Evolutionary conservation across 2,888 invertebrate genomes (phyloP), one percentile per base, ranked within the genome.

Genomic region (Chironomus tentans): DNA sequence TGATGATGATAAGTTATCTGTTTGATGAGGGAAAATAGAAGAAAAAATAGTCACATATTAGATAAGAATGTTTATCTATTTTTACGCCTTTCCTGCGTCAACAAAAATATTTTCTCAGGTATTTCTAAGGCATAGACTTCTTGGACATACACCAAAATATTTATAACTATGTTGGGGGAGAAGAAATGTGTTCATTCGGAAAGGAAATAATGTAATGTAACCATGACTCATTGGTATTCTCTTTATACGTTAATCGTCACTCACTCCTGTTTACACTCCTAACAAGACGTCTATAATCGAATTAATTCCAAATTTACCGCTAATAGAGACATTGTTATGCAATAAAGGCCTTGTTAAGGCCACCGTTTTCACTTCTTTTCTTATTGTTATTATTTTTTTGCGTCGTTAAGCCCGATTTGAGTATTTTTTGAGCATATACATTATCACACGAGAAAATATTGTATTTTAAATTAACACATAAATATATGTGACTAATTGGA

Each of bases 401-500:
- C 38, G 38, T 38, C 1, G 38, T 38, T 38, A 38, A 10, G 10
- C 38, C 7, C 10, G 38, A 38, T 38, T n/a, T 2, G 4, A 3
- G 2, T 12, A 2, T 50, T 28, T 38, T 38, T 56, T 56, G n/a
- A 56, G n/a, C 56, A 56, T 15, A 56, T 15, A 56, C 6, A 56
- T 38, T 38, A 38, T 38, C 38, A 38, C 38, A 56, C 50, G 50
- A 50, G 12, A 48, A 4, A 50, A 15, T 7, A 18, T 56, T 56
- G 15, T 56, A 38, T 38, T 38, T 38, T 4, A 50, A 50, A 50
- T n/a, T 50, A 28, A 28, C 28, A 28, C 28, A 38, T 38, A 56
- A 56, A 15, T 56, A 56, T 38, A 56, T 56, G 56, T 15, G 56
- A 46, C 68, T 68, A 68, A 68, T 68, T 68, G 68, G 68, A 68